Conservation (phyloP, 2,888 invertebrate genomes). For the Pachliopta kotzebuea region DNA sequence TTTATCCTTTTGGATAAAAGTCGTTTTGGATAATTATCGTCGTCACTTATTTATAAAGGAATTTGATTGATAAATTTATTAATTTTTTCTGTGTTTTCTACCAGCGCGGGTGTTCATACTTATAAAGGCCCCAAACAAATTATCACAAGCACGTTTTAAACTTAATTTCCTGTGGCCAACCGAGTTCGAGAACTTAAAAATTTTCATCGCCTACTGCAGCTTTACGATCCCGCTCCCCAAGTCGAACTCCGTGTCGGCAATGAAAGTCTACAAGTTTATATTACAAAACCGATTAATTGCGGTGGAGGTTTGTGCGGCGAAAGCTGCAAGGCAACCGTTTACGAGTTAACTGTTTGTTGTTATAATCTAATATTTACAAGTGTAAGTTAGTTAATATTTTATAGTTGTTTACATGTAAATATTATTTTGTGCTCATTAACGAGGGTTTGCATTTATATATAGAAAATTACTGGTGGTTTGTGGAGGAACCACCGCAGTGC, state of each 20-base stretch:
- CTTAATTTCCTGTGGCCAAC: conserved; percentile 50
- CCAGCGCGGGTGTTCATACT: background rate
- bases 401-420: background rate
- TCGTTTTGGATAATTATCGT: no score
- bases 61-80: no score
- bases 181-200: conserved; percentile 48
- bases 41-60: no score
- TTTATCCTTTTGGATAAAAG: no score
- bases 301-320: conserved; percentile 1
- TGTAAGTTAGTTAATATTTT: background rate
- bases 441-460: no score
- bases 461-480: no score
- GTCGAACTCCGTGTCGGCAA: conserved; percentile 7
- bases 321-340: conserved; percentile 6
- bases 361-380: conserved; percentile 1
- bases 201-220: conserved; percentile 45
- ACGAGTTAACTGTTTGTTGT: conserved; percentile 12
- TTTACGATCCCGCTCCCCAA: conserved; percentile 42
- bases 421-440: no score
- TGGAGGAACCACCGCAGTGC: no score
- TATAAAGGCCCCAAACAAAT: conserved; percentile 30
- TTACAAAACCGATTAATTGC: conserved; percentile 23
- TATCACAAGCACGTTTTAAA: conserved; percentile 35
- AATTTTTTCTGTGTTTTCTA: no score
- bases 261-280: conserved; percentile 25